phyloP scores from a whole-genome alignment of 1,140 invertebrate species.

The Eupeodes corollae region DNA sequence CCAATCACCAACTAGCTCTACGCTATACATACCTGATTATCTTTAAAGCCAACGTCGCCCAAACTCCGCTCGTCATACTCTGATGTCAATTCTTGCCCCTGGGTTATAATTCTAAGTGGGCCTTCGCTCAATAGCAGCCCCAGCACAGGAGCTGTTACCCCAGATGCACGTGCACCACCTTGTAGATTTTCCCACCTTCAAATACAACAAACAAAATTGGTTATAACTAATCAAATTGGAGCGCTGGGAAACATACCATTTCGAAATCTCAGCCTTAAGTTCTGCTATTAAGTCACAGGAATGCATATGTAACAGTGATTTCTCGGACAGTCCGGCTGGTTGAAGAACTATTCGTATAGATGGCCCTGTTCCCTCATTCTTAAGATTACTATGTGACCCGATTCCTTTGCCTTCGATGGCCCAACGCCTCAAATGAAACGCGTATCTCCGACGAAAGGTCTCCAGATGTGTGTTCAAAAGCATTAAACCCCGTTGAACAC shows the following conservation, averaged over 20 bases:
- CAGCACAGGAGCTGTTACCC: constrained; percentile 34
- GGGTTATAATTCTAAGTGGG: constrained; percentile 81
- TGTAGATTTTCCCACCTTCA: constrained; percentile 33
- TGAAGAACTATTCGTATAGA: constrained; percentile 68
- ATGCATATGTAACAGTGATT: constrained; percentile 62
- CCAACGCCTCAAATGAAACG: constrained; percentile 76
- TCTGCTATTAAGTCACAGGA: constrained; percentile 79
- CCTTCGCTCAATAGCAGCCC: constrained; percentile 63
- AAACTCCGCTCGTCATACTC: constrained; percentile 86
- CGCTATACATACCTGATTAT: constrained; percentile 44
- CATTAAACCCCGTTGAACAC: constrained; percentile 78
- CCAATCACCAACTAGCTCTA: not conserved
- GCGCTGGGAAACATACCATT: constrained; percentile 48
- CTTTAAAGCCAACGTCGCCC: constrained; percentile 83
- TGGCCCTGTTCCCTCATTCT: constrained; percentile 38
- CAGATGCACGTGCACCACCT: constrained; percentile 11
- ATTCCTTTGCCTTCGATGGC: constrained; percentile 67
- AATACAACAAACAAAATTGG: constrained; percentile 43
- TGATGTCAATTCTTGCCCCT: constrained; percentile 85
- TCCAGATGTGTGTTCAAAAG: constrained; percentile 85
- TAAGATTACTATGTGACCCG: constrained; percentile 55
- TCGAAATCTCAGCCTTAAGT: constrained; percentile 81
- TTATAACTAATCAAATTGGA: not conserved
- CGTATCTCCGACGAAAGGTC: constrained; percentile 76
- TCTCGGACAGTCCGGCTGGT: constrained; percentile 71